Conservation (phyloP, 2,113 vertebrate genomes). For the Podilymbus podiceps region DNA sequence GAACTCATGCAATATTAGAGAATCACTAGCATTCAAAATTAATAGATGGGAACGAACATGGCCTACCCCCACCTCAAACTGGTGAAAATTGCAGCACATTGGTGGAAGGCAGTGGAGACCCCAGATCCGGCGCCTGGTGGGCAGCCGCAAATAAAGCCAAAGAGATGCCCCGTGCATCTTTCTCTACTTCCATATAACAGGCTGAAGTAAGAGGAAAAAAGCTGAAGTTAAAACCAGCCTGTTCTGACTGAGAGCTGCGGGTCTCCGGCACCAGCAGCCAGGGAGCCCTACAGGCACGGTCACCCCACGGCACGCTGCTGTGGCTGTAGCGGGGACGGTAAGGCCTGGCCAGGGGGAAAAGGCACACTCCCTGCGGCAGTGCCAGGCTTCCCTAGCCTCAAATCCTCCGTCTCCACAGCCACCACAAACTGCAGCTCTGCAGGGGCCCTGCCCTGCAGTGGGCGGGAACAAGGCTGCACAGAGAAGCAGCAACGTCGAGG, state of each 20-base stretch:
- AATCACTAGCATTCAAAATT: not conserved
- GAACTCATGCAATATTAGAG: not conserved
- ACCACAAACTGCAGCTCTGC: not conserved
- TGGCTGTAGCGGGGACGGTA: not conserved
- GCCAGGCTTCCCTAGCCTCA: not conserved
- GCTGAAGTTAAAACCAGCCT: not conserved
- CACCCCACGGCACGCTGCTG: not conserved
- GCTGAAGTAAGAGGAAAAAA: not conserved
- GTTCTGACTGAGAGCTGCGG: not conserved
- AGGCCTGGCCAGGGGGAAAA: not conserved
- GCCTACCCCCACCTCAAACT: not conserved
- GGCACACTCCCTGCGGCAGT: not conserved
- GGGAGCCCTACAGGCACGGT: not conserved
- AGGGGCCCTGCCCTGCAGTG: not conserved
- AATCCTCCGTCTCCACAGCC: not conserved
- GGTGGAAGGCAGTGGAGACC: not conserved
- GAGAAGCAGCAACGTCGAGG: not conserved
- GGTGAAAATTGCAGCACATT: not conserved
- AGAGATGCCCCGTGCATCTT: not conserved
- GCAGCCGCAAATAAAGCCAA: not conserved
- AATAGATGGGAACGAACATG: not conserved
- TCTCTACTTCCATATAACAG: not conserved
- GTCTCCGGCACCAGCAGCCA: not conserved
- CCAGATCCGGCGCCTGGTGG: not conserved
- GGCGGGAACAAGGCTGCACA: not conserved